Percentiles rank a stretch among this genome's conserved stretches.
phyloP scores from a whole-genome alignment of 2,797 vertebrate species.

The Megaceryle alcyon region DNA sequence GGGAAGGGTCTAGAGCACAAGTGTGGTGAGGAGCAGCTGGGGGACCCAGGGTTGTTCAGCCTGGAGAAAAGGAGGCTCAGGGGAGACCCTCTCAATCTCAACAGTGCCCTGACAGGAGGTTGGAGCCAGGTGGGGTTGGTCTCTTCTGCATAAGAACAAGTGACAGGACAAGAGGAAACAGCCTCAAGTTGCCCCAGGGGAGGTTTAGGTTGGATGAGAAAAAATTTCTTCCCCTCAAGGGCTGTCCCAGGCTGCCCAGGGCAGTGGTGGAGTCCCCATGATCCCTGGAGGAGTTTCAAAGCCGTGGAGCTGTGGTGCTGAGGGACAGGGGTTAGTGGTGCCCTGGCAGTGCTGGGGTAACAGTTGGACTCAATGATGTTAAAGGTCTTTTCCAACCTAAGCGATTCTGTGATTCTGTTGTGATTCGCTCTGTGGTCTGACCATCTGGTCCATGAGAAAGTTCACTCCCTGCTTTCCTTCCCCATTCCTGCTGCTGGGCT shows the following conservation, averaged over 20 bases:
- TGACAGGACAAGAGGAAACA: not conserved
- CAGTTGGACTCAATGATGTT: not conserved
- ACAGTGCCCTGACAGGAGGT: not conserved
- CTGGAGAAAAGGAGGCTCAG: no score
- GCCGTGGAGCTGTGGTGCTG: not conserved
- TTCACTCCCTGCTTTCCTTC: not conserved
- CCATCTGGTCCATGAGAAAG: not conserved
- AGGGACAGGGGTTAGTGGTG: not conserved
- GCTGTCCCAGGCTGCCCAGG: no score
- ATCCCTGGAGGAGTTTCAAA: no score
- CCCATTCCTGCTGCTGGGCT: not conserved
- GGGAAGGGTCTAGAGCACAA: no score
- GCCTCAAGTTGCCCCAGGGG: not conserved
- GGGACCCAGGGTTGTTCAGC: no score
- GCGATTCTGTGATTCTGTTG: not conserved
- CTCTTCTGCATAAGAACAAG: not conserved
- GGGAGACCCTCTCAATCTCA: no score
- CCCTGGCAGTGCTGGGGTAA: not conserved
- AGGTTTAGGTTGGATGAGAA: no score
- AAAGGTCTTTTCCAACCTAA: not conserved
- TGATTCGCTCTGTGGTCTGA: not conserved
- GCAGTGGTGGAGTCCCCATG: no score
- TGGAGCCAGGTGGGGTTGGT: not conserved
- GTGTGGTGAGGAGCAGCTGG: no score
- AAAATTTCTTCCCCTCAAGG: no score